A percentile compares a stretch with the other conserved stretches of the same genome.
These are phyloP conservation scores for Ephydatia muelleri DNA, from an alignment of 37 sponge, comb jelly and placozoan species.

Conservation along the genomic window DNA sequence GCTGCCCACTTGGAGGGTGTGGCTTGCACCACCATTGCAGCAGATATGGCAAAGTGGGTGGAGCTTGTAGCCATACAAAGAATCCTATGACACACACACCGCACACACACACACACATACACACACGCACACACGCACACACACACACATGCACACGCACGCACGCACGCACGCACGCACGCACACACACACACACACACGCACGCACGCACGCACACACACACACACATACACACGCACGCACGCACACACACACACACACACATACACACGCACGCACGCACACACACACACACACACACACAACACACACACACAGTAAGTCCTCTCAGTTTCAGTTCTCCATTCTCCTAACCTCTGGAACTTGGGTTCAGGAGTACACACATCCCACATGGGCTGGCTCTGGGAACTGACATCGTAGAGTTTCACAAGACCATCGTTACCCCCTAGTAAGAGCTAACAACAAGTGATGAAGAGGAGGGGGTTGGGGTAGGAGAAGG, in stretches of 20 bases:
- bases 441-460: conserved; percentile 19
- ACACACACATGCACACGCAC: too few relatives aligned
- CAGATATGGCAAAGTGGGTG: not conserved
- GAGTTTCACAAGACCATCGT: not conserved
- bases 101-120: not conserved
- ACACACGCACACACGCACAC: too few relatives aligned
- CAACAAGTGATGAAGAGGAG: too few relatives aligned
- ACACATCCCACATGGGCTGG: not conserved
- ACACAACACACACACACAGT: too few relatives aligned
- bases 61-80: not conserved
- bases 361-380: not conserved
- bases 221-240: too few relatives aligned
- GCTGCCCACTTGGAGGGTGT: not conserved
- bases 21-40: not conserved
- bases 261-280: too few relatives aligned
- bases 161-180: too few relatives aligned
- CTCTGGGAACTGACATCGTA: not conserved
- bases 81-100: not conserved
- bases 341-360: not conserved
- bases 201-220: too few relatives aligned
- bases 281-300: too few relatives aligned
- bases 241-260: too few relatives aligned
- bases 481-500: not conserved
- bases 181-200: too few relatives aligned
- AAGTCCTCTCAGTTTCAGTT: too few relatives aligned